A percentile compares a stretch with the other conserved stretches of the same genome.
Conservation (phyloP, 2,797 vertebrate species). For the Pogoniulus pusillus region DNA sequence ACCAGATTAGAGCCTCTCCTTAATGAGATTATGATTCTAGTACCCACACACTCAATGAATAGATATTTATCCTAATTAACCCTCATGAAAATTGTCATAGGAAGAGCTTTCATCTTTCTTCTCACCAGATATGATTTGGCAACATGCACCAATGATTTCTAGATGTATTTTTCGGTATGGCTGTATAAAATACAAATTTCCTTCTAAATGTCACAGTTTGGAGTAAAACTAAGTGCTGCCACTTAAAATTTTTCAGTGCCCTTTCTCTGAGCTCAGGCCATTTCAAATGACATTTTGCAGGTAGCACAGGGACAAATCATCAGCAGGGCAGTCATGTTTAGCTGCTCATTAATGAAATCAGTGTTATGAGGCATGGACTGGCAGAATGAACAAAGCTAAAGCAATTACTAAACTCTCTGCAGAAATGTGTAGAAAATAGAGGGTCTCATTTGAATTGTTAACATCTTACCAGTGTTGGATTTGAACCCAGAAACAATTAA, state of each 20-base stretch:
- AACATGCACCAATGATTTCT: neutral
- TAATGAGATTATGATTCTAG: neutral
- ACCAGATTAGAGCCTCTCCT: neutral
- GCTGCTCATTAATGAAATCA: slow-evolving; percentile 57
- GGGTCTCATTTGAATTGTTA: slow-evolving; percentile 68
- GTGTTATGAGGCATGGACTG: slow-evolving; percentile 32
- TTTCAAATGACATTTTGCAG: neutral
- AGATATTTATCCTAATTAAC: neutral
- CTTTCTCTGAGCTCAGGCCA: neutral
- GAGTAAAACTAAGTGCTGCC: neutral
- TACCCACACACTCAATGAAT: neutral
- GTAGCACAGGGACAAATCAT: neutral
- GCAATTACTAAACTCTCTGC: slow-evolving; percentile 9
- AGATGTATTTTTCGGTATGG: neutral
- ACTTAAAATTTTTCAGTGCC: neutral
- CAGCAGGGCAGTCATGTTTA: slow-evolving; percentile 37
- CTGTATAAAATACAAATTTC: neutral
- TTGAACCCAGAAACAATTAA: slow-evolving; percentile 67
- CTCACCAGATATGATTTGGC: neutral
- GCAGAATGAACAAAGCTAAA: slow-evolving; percentile 24
- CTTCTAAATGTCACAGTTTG: neutral
- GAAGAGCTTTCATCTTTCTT: neutral
- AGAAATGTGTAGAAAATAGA: slow-evolving; percentile 25
- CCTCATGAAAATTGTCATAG: neutral
- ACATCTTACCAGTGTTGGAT: slow-evolving; percentile 49